Conservation (phyloP, 2,888 invertebrate species). For the Sipha maydis region DNA sequence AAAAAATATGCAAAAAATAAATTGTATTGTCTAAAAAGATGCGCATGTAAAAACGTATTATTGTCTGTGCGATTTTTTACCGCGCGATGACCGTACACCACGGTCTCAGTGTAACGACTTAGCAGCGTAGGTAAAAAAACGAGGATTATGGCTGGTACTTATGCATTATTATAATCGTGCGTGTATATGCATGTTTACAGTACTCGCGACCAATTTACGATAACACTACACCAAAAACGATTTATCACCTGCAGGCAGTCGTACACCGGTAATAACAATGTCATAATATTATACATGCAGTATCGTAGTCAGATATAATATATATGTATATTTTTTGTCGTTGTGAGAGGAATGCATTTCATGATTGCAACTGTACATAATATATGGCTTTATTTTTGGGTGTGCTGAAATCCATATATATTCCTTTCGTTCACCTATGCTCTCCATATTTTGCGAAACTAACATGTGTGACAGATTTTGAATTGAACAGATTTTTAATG, state of each 20-base stretch:
- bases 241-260: neutral
- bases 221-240: neutral
- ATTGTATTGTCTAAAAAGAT: neutral
- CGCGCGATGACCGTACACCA: neutral
- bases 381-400: neutral
- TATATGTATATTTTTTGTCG: neutral
- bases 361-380: neutral
- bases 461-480: neutral
- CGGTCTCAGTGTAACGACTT: neutral
- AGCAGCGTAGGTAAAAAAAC: neutral
- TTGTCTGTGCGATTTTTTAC: neutral
- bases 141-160: too few species aligned
- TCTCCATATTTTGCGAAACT: neutral
- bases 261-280: neutral
- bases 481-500: too few species aligned
- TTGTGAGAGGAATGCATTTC: neutral
- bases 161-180: neutral
- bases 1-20: too few species aligned
- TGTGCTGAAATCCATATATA: neutral
- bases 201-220: neutral
- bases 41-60: neutral
- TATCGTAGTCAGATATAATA: neutral
- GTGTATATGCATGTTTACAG: neutral
- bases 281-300: neutral
- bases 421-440: neutral